A percentile compares a stretch with the other conserved stretches of the same genome.
These are phyloP conservation scores for Carduelis carduelis DNA, from an alignment of 2,797 vertebrate genomes.

Conservation along the genomic window DNA sequence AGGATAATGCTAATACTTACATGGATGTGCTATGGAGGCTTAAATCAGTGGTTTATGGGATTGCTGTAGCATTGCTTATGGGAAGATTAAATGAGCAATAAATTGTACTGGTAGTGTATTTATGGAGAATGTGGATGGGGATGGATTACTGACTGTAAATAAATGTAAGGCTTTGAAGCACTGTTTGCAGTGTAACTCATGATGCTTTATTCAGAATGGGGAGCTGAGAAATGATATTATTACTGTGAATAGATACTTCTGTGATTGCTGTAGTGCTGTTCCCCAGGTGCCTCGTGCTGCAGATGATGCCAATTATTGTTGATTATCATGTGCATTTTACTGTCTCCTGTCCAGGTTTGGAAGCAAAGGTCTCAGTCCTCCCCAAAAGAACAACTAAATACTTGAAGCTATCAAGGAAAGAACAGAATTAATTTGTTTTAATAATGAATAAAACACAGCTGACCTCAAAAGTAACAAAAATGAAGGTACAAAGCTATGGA, in stretches of 20 bases:
- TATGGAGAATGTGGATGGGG: background rate
- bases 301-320: rapidly evolving
- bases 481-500: background rate
- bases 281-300: background rate
- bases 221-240: background rate
- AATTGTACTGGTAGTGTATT: background rate
- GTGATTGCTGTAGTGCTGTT: background rate
- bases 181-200: background rate
- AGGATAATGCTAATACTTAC: background rate
- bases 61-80: background rate
- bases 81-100: background rate
- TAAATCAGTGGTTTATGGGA: background rate
- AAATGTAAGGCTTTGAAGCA: background rate
- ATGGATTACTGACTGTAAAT: background rate
- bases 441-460: background rate
- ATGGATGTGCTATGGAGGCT: background rate
- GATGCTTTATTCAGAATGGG: background rate
- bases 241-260: background rate
- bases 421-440: background rate
- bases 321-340: background rate
- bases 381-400: background rate
- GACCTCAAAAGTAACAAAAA: background rate
- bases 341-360: background rate
- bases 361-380: background rate
- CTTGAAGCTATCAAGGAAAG: background rate